phyloP scores from a whole-genome alignment of 1,140 invertebrate species.

The Aphaenogaster ashmeadi region DNA sequence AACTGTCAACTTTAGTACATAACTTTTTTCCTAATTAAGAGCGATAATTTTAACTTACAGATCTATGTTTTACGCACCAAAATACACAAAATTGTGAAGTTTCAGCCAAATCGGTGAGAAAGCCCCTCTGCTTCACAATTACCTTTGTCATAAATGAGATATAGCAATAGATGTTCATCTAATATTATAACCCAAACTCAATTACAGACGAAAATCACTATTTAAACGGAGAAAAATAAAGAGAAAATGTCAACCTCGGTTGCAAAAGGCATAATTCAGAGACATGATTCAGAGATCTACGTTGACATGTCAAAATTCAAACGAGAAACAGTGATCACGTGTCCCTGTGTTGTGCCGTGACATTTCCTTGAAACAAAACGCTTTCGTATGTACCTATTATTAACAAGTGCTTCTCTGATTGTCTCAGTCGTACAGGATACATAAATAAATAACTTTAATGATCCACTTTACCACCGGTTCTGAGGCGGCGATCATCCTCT shows the following conservation, averaged over 20 bases:
- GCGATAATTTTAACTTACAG: too few species aligned
- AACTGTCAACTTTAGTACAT: too few species aligned
- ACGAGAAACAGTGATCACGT: not conserved
- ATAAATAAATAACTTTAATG: conserved; percentile 33
- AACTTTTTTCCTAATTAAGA: too few species aligned
- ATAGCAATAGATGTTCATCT: not conserved
- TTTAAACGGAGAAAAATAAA: not conserved
- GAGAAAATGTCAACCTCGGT: not conserved
- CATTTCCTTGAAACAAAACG: not conserved
- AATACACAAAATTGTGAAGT: too few species aligned
- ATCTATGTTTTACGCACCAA: too few species aligned
- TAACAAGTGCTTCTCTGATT: not conserved
- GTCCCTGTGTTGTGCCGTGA: not conserved
- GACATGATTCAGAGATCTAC: not conserved
- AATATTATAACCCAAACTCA: not conserved
- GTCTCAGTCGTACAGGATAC: not conserved
- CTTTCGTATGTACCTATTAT: not conserved
- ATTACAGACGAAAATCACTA: not conserved
- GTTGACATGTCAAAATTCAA: not conserved
- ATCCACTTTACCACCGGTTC: conserved; percentile 91
- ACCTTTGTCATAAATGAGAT: conserved; percentile 1
- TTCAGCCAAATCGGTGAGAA: too few species aligned
- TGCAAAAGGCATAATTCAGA: not conserved
- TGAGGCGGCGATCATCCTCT: conserved; percentile 93
- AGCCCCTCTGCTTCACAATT: too few species aligned